Conservation (phyloP, 1,140 invertebrate genomes). For the Procambarus clarkii region DNA sequence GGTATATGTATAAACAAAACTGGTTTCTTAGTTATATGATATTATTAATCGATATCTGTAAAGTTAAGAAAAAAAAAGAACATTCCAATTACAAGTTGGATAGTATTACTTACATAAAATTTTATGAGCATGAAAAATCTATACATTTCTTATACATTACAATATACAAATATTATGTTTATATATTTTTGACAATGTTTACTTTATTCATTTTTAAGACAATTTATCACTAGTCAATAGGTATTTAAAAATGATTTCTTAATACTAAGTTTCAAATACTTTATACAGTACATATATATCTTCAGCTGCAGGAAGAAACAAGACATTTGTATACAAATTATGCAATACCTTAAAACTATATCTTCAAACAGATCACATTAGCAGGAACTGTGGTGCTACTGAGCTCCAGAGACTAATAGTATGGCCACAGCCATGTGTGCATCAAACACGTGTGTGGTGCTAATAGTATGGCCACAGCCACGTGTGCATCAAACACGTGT, state of each 20-base stretch:
- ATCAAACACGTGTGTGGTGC: neutral
- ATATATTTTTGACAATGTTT: neutral
- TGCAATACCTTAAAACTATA: slow-evolving; percentile 31
- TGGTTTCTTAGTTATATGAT: slow-evolving; percentile 29
- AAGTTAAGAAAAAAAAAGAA: slow-evolving; percentile 25
- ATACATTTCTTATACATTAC: neutral
- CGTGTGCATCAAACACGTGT: too few species aligned
- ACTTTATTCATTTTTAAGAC: neutral
- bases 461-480: neutral
- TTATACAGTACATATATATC: slow-evolving; percentile 13
- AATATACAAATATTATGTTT: neutral
- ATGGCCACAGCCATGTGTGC: slow-evolving; percentile 11
- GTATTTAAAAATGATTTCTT: neutral
- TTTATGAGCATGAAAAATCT: slow-evolving; percentile 9
- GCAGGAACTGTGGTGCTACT: slow-evolving; percentile 23
- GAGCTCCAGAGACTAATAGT: slow-evolving; percentile 13
- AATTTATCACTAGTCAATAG: slow-evolving; percentile 5
- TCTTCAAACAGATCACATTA: slow-evolving; percentile 35
- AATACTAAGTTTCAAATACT: neutral
- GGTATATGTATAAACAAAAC: slow-evolving; percentile 49
- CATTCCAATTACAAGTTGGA: slow-evolving; percentile 30
- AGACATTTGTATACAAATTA: slow-evolving; percentile 4
- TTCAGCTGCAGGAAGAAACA: slow-evolving; percentile 5
- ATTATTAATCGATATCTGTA: slow-evolving; percentile 25
- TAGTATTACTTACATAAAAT: slow-evolving; percentile 1